Percentiles rank a stretch among this genome's conserved stretches.
phyloP scores from a whole-genome alignment of 92 coral and sea anemone species.

The Palythoa caribaeorum region DNA sequence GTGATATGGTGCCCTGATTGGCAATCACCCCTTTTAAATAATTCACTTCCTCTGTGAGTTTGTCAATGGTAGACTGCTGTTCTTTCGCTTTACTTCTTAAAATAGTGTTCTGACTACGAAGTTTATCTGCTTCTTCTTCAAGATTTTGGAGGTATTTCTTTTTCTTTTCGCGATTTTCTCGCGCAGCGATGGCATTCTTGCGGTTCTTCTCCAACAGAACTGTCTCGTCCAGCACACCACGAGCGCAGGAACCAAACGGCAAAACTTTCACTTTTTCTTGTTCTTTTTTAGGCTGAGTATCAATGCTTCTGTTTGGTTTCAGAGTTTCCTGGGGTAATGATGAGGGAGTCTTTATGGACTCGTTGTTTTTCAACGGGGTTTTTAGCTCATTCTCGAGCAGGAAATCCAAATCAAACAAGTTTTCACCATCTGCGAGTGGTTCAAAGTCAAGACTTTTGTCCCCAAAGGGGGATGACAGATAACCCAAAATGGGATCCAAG shows the following conservation, averaged over 20 bases:
- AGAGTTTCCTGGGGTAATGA: constrained; percentile 16
- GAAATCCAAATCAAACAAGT: constrained; percentile 67
- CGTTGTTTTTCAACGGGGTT: neutral
- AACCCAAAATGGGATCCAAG: constrained; percentile 61
- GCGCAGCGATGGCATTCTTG: constrained; percentile 92
- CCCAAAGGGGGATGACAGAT: constrained; percentile 55
- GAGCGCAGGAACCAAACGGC: neutral
- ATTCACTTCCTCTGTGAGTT: constrained; percentile 79
- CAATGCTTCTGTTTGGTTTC: constrained; percentile 30
- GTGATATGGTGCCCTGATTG: constrained; percentile 89
- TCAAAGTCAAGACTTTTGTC: constrained; percentile 58
- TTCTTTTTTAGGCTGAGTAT: neutral
- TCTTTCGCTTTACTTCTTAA: constrained; percentile 59
- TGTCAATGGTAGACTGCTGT: constrained; percentile 57
- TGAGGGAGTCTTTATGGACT: neutral
- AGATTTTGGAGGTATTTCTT: constrained; percentile 83
- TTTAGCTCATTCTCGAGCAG: constrained; percentile 44
- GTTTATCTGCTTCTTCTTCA: constrained; percentile 70
- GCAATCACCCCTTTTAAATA: constrained; percentile 87
- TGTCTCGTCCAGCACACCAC: constrained; percentile 49
- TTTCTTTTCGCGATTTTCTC: constrained; percentile 91
- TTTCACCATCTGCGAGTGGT: constrained; percentile 49
- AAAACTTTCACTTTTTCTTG: neutral
- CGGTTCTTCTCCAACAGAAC: constrained; percentile 65
- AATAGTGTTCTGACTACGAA: constrained; percentile 70